Evolutionary conservation across 23 tunicate species (phyloP).

Genomic region (Diplosoma virens): DNA sequence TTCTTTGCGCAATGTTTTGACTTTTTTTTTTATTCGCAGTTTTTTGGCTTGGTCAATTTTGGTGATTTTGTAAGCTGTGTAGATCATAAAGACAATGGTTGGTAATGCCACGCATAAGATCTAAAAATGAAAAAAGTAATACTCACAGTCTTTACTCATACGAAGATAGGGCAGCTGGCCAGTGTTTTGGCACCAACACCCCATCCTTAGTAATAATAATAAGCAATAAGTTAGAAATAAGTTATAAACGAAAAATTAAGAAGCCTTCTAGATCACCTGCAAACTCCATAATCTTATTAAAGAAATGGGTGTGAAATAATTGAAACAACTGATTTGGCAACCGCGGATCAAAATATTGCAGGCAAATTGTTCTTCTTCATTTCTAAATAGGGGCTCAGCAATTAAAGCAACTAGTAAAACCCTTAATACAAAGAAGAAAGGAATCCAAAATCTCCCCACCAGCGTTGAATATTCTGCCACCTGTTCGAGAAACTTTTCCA

Average conservation of each 20-base stretch:
- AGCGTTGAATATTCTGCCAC: slow-evolving; percentile 90
- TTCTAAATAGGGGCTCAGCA: slow-evolving; percentile 91
- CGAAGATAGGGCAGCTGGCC: too few species aligned
- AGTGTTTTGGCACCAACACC: too few species aligned
- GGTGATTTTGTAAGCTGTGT: slow-evolving; percentile 87
- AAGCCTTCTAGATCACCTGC: too few species aligned
- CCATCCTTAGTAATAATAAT: too few species aligned
- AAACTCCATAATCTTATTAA: slow-evolving; percentile 77
- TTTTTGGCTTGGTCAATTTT: slow-evolving; percentile 81
- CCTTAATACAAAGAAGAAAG: slow-evolving; percentile 87
- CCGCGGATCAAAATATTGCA: slow-evolving; percentile 88
- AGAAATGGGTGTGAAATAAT: slow-evolving; percentile 83
- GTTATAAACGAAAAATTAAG: too few species aligned
- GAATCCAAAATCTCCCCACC: slow-evolving; percentile 94
- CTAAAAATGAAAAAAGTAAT: too few species aligned
- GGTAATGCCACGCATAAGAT: slow-evolving; percentile 74
- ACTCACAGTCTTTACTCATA: too few species aligned
- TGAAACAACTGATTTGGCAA: slow-evolving; percentile 82
- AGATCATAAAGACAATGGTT: slow-evolving; percentile 78
- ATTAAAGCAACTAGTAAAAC: slow-evolving; percentile 81
- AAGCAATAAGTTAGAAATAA: too few species aligned
- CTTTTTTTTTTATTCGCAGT: slow-evolving; percentile 62
- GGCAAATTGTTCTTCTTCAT: slow-evolving; percentile 70
- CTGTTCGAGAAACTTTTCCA: slow-evolving; percentile 78
- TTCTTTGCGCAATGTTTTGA: slow-evolving; percentile 52